These are phyloP conservation scores for Micronycteris hirsuta DNA, from an alignment of 2,113 vertebrate genomes.

Conservation along the genomic window DNA sequence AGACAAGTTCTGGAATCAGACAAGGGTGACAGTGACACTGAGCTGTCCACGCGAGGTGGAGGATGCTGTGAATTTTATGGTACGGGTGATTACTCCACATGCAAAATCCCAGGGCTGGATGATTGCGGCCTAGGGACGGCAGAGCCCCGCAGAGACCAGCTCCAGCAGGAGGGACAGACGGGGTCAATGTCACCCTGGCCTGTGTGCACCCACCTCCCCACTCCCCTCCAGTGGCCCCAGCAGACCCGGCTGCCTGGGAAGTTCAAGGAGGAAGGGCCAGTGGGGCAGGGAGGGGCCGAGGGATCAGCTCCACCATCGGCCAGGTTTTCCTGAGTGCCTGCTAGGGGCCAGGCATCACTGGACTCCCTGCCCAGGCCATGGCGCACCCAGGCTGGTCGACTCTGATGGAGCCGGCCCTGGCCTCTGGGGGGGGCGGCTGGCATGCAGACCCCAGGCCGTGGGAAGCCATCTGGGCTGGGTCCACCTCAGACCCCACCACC, in stretches of 20 bases:
- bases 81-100: background rate
- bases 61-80: no score
- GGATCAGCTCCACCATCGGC: background rate
- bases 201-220: background rate
- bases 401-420: no score
- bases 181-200: background rate
- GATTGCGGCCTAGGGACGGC: background rate
- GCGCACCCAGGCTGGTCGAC: background rate
- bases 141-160: background rate
- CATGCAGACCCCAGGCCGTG: background rate
- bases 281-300: fast-evolving
- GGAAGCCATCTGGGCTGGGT: background rate
- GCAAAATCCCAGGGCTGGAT: background rate
- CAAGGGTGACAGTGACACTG: no score
- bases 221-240: background rate
- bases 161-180: background rate
- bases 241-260: background rate
- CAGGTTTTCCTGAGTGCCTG: background rate
- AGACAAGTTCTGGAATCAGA: background rate
- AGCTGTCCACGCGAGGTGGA: background rate
- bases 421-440: no score
- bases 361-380: background rate
- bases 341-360: background rate
- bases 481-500: background rate
- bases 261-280: background rate